Evolutionary conservation across 1,140 invertebrate genomes (phyloP), one percentile per base, ranked within the genome.

Genomic region (Schlechtendalia chinensis): DNA sequence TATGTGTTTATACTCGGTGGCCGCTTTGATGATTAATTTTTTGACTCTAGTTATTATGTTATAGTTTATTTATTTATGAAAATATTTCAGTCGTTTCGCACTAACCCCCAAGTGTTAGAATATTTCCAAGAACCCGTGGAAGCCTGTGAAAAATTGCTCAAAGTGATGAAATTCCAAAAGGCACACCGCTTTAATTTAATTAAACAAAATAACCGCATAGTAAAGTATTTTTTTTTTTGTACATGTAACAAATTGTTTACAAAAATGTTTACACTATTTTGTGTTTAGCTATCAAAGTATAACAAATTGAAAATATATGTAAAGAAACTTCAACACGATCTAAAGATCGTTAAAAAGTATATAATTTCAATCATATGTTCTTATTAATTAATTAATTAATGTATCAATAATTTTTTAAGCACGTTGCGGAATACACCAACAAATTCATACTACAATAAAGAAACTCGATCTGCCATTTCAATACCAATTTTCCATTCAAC

Each of bases 281-380:
- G 5, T 58, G 24, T 75, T 58, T 63, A 79, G 75, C 14, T 79
- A 61, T 79, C 24, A 47, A 79, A 63, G 11, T 79, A 79, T 22
- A 79, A 79, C 11, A 79, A 24, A 63, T 58, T 58, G 19, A 79
- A 79, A 50, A 12, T 61, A 16, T 79, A 79, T 29, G 63, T 79
- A 50, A 79, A 79, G 24, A 79, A 79, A 50, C 58, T 79, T 29
- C 39, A 79, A 50, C 11, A 27, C 12, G 32, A 79, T 22, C 32
- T 79, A 27, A 59, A 50, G 24, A 63, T 24, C 27, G 24, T 39
- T 47, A 63, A 79, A 58, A 79, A 79, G 75, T 79, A 79, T 47
- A 11, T 54, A 72, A 3, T 5, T 69, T 39, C 47, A 69, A 8
- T 24, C 5, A 6, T 22, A 16, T 47, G 24, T 5, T 14, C 10